Evolutionary conservation across 2,797 vertebrate genomes (phyloP).

Genomic region (Microctenopoma steveboyesi): DNA sequence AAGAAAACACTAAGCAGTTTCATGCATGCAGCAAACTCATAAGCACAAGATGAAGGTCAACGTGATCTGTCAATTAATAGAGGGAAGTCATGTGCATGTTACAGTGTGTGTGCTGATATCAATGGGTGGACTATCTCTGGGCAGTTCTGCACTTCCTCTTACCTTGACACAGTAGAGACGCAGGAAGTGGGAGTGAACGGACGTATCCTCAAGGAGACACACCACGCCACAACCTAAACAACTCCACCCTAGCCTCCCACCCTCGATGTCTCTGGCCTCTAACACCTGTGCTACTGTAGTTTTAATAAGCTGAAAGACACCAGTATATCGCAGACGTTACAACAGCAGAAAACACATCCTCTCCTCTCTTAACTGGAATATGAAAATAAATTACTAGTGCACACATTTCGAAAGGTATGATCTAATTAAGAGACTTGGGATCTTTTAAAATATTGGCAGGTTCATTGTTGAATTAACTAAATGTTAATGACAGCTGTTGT

Average conservation of each 20-base stretch:
- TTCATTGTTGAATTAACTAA: too few species aligned
- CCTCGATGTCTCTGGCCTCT: slow-evolving; percentile 10
- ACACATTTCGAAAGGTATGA: neutral
- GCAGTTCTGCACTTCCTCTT: slow-evolving; percentile 13
- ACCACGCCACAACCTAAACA: slow-evolving; percentile 43
- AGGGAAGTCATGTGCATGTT: neutral
- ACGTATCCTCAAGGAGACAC: slow-evolving; percentile 57
- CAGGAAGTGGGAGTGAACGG: slow-evolving; percentile 49
- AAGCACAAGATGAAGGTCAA: neutral
- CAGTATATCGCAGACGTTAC: neutral
- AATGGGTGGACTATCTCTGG: neutral
- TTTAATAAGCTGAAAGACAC: slow-evolving; percentile 60
- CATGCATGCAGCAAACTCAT: neutral
- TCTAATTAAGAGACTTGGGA: neutral
- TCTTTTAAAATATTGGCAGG: too few species aligned
- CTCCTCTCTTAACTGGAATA: neutral
- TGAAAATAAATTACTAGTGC: neutral
- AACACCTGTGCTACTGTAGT: slow-evolving; percentile 62
- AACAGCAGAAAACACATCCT: neutral
- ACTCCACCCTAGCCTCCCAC: slow-evolving; percentile 29
- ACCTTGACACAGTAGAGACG: slow-evolving; percentile 60
- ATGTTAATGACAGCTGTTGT: too few species aligned
- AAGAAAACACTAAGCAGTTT: slow-evolving; percentile 23
- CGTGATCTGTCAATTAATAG: neutral
- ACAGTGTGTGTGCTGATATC: neutral